Base-by-base conservation (phyloP, 2,113 vertebrate species). In the Sorex araneus region DNA sequence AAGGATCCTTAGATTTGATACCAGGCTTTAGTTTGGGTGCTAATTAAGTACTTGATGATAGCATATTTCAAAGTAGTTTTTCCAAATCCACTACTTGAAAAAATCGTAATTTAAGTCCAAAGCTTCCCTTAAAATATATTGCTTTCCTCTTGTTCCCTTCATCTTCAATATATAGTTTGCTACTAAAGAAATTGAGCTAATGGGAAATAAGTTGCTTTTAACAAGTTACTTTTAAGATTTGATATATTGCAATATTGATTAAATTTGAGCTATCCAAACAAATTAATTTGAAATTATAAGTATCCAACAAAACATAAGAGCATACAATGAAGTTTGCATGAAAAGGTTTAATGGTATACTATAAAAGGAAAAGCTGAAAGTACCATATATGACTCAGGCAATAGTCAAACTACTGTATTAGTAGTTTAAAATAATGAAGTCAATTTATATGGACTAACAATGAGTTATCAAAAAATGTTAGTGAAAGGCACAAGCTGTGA, bases 151-250 rank as follows among this genome's bases (percentile, higher is more conserved):
- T 63, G 28, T 63, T 45, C 1, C 27, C 4, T 18, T 89, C 76
- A 84, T 64, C 67, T 92, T 16, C 11, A 73, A 4, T 11, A 21
- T 66, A 69, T 16, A 32, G 23, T 54, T 34, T 81, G 2, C 69
- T 64, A 76, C 1, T 84, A n/a, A 86, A 70, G 43, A 91, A 91
- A 94, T 82, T 88, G 93, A 88, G 90, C 47, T 91, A 34, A 70
- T n/a, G 7, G 78, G 34, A 6, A 86, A 92, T 27, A 91, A 74
- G 66, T 15, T 87, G 21, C 60, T 93, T 92, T 94, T 82, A 40
- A 54, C 18, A 93, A 82, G 30, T 36, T 34, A 57, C 40, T 70
- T 81, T 87, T 60, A 92, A 92, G 16, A 94, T 75, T 74, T 82
- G 79, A 78, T 50, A 88, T 1, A 85, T 74, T 67, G 3, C 36